A percentile compares a stretch with the other conserved stretches of the same genome.
Evolutionary conservation across 1,140 invertebrate species (phyloP).

Genomic region (Drosophila prosaltans): DNA sequence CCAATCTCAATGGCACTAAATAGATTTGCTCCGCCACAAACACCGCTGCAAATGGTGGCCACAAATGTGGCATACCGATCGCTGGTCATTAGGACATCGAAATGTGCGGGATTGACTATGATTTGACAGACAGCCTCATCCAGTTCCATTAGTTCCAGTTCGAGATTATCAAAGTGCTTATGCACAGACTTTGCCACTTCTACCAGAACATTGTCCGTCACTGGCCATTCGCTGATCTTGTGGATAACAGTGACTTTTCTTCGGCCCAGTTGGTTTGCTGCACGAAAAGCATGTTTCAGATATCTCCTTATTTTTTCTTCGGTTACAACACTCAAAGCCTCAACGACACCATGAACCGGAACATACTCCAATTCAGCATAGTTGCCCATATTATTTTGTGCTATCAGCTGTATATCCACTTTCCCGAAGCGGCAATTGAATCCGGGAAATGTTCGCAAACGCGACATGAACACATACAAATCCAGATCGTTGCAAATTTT

Average conservation of each 20-base stretch:
- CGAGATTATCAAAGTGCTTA: constrained; percentile 13
- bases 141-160: constrained; percentile 61
- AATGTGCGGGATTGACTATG: constrained; percentile 43
- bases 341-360: constrained; percentile 69
- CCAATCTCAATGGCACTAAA: constrained; percentile 64
- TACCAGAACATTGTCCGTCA: constrained; percentile 53
- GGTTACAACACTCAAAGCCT: constrained; percentile 57
- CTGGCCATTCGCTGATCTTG: constrained; percentile 60
- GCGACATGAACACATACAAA: constrained; percentile 55
- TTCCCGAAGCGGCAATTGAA: constrained; percentile 58
- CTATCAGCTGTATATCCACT: constrained; percentile 60
- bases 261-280: constrained; percentile 27
- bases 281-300: constrained; percentile 47
- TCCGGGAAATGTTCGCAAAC: constrained; percentile 58
- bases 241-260: constrained; percentile 59
- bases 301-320: constrained; percentile 28
- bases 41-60: constrained; percentile 59
- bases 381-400: constrained; percentile 70
- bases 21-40: constrained; percentile 72
- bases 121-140: constrained; percentile 42
- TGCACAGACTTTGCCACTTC: constrained; percentile 40
- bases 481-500: constrained; percentile 68
- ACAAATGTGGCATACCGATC: constrained; percentile 75
- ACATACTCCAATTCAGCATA: constrained; percentile 69
- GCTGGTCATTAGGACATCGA: constrained; percentile 65